Evolutionary conservation across 1,140 invertebrate species (phyloP).

Genomic region (Hylaeus anthracinus): DNA sequence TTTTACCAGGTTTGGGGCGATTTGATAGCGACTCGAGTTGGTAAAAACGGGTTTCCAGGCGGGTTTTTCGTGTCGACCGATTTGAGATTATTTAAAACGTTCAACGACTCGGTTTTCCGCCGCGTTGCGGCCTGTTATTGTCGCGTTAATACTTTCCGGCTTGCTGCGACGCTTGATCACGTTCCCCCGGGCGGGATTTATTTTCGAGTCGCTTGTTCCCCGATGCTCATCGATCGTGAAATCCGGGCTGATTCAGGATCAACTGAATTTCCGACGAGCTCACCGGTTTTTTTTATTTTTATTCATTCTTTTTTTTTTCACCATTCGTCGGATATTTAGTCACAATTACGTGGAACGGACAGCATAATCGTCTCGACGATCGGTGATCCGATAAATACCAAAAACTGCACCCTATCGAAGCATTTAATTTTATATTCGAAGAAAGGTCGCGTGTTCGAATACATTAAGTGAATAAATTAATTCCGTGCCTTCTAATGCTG

Average conservation of each 20-base stretch:
- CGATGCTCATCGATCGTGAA: constrained; percentile 22
- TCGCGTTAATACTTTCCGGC: constrained; percentile 40
- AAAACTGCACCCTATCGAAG: no score
- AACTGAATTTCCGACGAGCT: background rate
- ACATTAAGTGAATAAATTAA: no score
- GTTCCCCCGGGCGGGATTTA: constrained; percentile 12
- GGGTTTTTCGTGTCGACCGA: constrained; percentile 24
- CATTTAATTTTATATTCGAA: no score
- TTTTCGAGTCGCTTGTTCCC: constrained; percentile 15
- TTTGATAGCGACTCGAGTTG: background rate
- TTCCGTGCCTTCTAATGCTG: no score
- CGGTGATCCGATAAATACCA: background rate
- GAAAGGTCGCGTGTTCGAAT: no score
- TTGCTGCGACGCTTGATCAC: constrained; percentile 17
- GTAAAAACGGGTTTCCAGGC: constrained; percentile 34
- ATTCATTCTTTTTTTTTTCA: no score
- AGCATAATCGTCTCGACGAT: background rate
- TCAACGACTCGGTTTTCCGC: constrained; percentile 12
- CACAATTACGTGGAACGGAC: background rate
- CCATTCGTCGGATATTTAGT: background rate
- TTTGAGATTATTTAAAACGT: constrained; percentile 56
- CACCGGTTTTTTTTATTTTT: background rate
- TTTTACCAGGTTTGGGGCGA: constrained; percentile 8
- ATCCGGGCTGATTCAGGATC: constrained; percentile 11
- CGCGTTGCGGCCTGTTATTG: constrained; percentile 46